Evolutionary conservation across 2,797 vertebrate genomes (phyloP).

Genomic region (Hypotaenidia okinawae): DNA sequence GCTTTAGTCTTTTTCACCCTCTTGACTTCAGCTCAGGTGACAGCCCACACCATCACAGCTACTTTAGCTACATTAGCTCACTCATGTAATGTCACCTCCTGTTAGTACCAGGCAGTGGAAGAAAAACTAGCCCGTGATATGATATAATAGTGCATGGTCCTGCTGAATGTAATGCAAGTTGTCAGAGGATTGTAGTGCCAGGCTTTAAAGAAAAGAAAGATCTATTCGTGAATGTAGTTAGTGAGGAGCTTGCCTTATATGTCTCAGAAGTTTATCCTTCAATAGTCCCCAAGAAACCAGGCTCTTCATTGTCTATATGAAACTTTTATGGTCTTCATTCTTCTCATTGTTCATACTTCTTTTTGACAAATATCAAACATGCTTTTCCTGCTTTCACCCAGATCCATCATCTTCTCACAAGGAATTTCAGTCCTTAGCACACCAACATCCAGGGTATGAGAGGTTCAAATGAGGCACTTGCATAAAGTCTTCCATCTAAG

Average conservation of each 20-base stretch:
- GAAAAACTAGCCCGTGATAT: background rate
- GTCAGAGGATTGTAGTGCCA: background rate
- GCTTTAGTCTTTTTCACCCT: background rate
- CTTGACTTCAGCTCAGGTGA: background rate
- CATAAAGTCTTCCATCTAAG: background rate
- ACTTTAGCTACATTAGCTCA: conserved; percentile 15
- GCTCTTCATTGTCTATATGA: background rate
- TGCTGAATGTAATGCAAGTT: background rate
- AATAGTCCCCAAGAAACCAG: background rate
- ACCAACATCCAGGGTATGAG: background rate
- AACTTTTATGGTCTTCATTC: background rate
- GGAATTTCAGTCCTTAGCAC: background rate
- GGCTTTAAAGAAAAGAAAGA: background rate
- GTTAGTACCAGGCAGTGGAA: background rate
- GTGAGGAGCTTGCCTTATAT: background rate
- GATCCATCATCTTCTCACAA: background rate
- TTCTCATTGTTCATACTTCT: background rate
- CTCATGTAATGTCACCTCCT: conserved; percentile 22
- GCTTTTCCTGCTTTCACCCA: background rate
- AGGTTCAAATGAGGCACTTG: background rate
- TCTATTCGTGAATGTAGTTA: background rate
- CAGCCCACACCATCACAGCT: background rate
- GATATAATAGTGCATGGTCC: background rate
- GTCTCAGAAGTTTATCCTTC: background rate
- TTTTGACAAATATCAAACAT: background rate